Evolutionary conservation across 2,888 invertebrate genomes (phyloP), one percentile per base, ranked within the genome.

Genomic region (Cylindroiulus punctatus): DNA sequence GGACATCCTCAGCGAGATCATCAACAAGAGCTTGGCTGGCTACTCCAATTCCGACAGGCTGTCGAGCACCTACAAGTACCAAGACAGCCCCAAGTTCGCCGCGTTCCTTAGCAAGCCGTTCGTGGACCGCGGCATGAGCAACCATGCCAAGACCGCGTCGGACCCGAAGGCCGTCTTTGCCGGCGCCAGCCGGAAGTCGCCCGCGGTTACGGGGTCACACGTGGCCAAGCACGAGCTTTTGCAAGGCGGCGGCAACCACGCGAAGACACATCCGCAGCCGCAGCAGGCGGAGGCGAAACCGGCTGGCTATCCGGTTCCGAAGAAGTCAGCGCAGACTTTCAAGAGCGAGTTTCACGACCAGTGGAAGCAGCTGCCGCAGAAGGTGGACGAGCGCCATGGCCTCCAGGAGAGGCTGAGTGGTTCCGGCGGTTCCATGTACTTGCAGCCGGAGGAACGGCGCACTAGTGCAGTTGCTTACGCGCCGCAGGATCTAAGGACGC

Each of bases 1-100:
- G n/a, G 87, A 87, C 81, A 81, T 87, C n/a, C 82, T 87, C 0
- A 85, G 86, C 57, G 87, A 87, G 65, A 86, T 87, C n/a, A 87
- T 87, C 22, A 87, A 87, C 84, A 85, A 81, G 12, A 86, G 86
- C 52, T 32, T 87, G n/a, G 87, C 86, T n/a, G 85, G 87, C 30
- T 87, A 52, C 81, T 86, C 87, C 26, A 87, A 87, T 52, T 87
- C 87, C 26, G 86, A 86, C 22, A 85, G 57, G 30, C 26, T 85
- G 57, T 57, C 57, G 17, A 19, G 30, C 47, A 32, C 32, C 85
- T 85, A 57, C 30, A 47, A 40, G 32, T 85, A 57, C 22, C 26
- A 30, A 3, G 85, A 85, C 57, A 86, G 81, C 36, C 36, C 81
- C 26, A 86, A 86, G 81, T 86, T 81, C 47, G 17, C 82, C n/a